Base-by-base conservation (phyloP, 2,113 vertebrate species). In the Rhinoptilus africanus region DNA sequence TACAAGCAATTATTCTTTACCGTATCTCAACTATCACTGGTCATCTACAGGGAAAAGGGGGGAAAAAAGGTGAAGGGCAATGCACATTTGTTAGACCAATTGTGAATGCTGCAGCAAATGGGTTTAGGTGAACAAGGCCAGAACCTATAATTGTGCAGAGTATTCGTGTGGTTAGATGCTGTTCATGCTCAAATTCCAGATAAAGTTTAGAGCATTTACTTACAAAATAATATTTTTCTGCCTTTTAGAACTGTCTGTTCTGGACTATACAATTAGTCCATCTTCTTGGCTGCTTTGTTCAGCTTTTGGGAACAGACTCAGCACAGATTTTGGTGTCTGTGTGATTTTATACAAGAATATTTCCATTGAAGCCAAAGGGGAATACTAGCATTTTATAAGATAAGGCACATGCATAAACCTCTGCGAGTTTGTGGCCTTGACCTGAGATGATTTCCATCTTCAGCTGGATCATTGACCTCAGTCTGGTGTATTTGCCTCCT, bases 291-390 rank as follows among this genome's bases (percentile, higher is more conserved):
- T 83, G 43, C 72, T 89, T 92, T 77, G 35, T 62, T 86, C 54
- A 81, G 85, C 22, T 88, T 93, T 93, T 86, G 85, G 83, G 95
- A 93, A 47, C 26, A 2, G 9, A 20, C 86, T 83, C 92, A 97
- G 91, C 21, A 57, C 37, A 74, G 45, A 88, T 80, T 86, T 37
- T 80, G 67, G 54, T 91, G 88, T 82, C 69, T 90, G 64, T 85
- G 77, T 72, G 75, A 60, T 95, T 88, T 85, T 37, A 69, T 56
- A 35, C 32, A 45, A 21, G 88, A 66, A 43, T 82, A 88, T 92
- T 92, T 88, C 71, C 21, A 28, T 1, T 24, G 82, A 76, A 92
- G 48, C 39, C 85, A 83, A 83, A 85, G 27, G 27, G 23, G 69
- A 92, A 83, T 26, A 20, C 4, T 51, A 82, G n/a, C 9, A 28